phyloP scores from a whole-genome alignment of 1,140 invertebrate species.

The Monomorium pharaonis region DNA sequence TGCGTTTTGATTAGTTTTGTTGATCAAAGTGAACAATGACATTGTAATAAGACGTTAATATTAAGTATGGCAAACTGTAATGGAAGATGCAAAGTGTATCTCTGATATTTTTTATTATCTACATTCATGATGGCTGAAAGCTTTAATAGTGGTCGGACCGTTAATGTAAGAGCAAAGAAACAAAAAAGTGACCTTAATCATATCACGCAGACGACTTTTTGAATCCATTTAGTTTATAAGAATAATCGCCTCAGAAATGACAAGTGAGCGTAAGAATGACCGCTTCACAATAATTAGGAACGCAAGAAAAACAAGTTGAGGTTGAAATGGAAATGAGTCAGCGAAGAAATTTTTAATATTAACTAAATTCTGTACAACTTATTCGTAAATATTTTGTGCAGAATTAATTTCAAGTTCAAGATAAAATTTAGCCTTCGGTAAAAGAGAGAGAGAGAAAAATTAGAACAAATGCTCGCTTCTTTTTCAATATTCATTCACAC shows the following conservation, averaged over 20 bases:
- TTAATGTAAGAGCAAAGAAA: not conserved
- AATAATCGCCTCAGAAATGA: slow-evolving; percentile 3
- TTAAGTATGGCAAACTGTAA: not conserved
- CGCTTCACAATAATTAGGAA: not conserved
- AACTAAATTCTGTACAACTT: not conserved
- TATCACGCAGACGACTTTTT: not conserved
- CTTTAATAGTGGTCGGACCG: not conserved
- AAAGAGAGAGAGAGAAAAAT: not conserved
- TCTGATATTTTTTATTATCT: not conserved
- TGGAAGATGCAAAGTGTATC: not conserved
- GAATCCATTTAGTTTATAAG: slow-evolving; percentile 1
- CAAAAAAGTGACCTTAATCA: not conserved
- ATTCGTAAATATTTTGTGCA: not conserved
- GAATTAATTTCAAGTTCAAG: not conserved
- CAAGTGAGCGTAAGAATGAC: not conserved
- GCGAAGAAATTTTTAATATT: not conserved
- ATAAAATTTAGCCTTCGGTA: not conserved
- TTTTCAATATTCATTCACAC: not conserved
- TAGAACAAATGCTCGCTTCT: not conserved
- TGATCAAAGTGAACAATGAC: not conserved
- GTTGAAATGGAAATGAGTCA: not conserved
- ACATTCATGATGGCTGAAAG: not conserved
- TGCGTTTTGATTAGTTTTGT: not conserved
- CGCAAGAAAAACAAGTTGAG: not conserved
- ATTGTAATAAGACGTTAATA: not conserved